A percentile compares a stretch with the other conserved stretches of the same genome.
phyloP scores from a whole-genome alignment of 2,113 vertebrate species.

The Hippopotamus amphibius region DNA sequence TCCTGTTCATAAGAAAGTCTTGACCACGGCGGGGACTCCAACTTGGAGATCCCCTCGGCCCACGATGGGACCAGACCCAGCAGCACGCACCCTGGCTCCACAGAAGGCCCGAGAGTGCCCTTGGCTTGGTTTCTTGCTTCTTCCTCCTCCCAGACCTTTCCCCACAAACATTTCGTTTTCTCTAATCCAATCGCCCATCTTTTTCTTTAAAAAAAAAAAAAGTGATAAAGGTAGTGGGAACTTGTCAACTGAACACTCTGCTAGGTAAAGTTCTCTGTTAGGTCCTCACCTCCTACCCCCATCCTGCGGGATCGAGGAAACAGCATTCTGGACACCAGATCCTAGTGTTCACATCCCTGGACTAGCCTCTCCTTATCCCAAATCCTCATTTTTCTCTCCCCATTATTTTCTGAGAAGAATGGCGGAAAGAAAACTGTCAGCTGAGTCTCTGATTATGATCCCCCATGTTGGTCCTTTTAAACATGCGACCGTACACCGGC shows the following conservation, averaged over 20 bases:
- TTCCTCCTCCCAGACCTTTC: background rate
- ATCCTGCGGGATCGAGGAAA: background rate
- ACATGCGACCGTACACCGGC: background rate
- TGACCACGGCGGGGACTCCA: background rate
- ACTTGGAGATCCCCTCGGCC: background rate
- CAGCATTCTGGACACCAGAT: background rate
- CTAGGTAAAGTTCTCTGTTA: background rate
- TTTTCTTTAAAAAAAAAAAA: background rate
- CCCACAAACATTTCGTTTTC: slow-evolving; percentile 31
- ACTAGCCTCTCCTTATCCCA: background rate
- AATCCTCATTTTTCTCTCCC: background rate
- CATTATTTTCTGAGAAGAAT: background rate
- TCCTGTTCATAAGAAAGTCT: background rate
- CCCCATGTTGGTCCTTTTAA: background rate
- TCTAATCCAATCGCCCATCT: background rate
- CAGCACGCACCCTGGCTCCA: rapidly evolving
- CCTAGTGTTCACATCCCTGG: rapidly evolving
- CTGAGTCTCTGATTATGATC: background rate
- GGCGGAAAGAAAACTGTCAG: background rate
- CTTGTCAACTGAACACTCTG: background rate
- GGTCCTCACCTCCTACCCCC: background rate
- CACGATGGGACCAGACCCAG: rapidly evolving
- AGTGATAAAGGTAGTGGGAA: background rate
- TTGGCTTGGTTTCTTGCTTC: background rate
- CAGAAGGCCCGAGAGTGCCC: background rate